Evolutionary conservation across 1,140 invertebrate species (phyloP), one percentile per base, ranked within the genome.

Genomic region (Pogonomyrmex californicus): DNA sequence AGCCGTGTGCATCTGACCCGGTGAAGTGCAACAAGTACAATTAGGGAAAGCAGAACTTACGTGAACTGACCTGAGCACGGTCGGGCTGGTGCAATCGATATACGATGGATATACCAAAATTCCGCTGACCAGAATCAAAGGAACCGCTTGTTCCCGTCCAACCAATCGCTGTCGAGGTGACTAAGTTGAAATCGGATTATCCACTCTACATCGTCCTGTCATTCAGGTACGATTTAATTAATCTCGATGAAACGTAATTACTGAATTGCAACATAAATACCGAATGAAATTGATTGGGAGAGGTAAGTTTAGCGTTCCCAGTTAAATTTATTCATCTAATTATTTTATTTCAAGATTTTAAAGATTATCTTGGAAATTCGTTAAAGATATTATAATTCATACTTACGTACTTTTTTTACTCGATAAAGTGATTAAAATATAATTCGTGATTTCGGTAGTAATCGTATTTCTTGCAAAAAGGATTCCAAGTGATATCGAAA

Each of bases 11-110:
- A 91, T 81, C 87, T 90, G 89, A 91, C 88, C 88, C 78, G 30
- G 10, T 30, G 60, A 86, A 91, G 87, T 91, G 90, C 90, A 91
- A 91, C 90, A 91, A 91, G 90, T 91, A 91, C 86, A 91, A 91
- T 91, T 91, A 91, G 87, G 90, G 70, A 89, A 87, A 90, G 90
- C 62, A 70, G 87, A 85, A 91, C 90, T 91, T 85, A 89, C 63
- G 75, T 60, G 87, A 63, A 89, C 90, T 91, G 90, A 91, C 87
- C 90, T 89, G 90, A 85, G 90, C 87, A 88, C 70, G 30, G 58
- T 78, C 85, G 63, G 30, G 38, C 23, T 17, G 3, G 17, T 30
- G 41, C 47, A 89, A 91, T 91, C 90, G 85, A 90, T 90, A 87
- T 68, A 86, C 56, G 30, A 62, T 23, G 38, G 41, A 83, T 71